Evolutionary conservation across 1,140 invertebrate genomes (phyloP), one percentile per base, ranked within the genome.

Genomic region (Drosophila mayri): DNA sequence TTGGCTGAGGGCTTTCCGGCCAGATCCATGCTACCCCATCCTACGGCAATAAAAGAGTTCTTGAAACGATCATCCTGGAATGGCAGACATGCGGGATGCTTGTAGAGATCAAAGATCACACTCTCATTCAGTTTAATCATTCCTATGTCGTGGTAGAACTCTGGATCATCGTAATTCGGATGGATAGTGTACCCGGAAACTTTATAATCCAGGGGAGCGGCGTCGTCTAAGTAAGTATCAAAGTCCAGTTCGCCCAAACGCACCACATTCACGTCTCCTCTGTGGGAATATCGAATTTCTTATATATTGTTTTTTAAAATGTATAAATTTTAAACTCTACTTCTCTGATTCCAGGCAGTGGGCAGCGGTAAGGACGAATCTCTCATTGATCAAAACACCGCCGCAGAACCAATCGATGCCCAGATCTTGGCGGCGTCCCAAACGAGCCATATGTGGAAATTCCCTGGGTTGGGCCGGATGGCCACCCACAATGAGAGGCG

Each of bases 391-490:
- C 0, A 93, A 58, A 7, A 90, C 92, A 4, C 93, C 93, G 18
- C 87, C 92, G 59, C 93, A 93, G 28, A 90, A 78, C 87, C 92
- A 93, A 25, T 88, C 55, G n/a, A 50, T 54, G 16, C 22, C 50
- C 46, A 58, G 16, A 12, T 25, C 22, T 5, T 47, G 38, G 9
- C 54, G 54, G 30, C 68, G 67, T 35, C 92, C 93, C 30, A 93
- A 63, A 0, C 92, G 81, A 1, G 91, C 93, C 76, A 93, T 91
- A 59, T 93, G 92, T 0, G 93, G 91, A 72, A 93, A 93, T 73
- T 93, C 93, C n/a, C 82, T 78, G 12, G 84, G 73, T 25, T 85
- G 77, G 0, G 93, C 90, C 9, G 87, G 81, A 20, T 60, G 72
- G 11, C 91, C 91, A 3, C 84, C 86, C 4, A 92, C 91, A 65